phyloP scores from a whole-genome alignment of 2,888 invertebrate species.

The Platycheirus rosarum region DNA sequence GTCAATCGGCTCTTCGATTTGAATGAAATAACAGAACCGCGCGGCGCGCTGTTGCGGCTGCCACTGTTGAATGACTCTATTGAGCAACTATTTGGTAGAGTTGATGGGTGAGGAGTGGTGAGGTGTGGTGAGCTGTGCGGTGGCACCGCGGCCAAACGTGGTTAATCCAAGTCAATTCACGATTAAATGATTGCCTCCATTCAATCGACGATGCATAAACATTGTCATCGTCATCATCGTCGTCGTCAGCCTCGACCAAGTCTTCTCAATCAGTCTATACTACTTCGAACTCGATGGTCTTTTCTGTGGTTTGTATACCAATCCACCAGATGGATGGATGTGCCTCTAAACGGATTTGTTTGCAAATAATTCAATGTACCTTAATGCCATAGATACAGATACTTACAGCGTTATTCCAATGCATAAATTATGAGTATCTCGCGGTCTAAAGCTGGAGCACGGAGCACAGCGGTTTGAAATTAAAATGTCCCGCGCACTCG shows the following conservation, averaged over 20 bases:
- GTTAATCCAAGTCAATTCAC: constrained; percentile 60
- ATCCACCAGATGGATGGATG: constrained; percentile 30
- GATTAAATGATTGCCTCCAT: constrained; percentile 70
- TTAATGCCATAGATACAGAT: constrained; percentile 36
- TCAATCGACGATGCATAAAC: constrained; percentile 66
- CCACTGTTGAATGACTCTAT: constrained; percentile 73
- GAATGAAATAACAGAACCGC: constrained; percentile 27
- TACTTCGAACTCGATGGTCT: constrained; percentile 15
- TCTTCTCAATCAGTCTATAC: constrained; percentile 48
- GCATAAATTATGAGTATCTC: constrained; percentile 56
- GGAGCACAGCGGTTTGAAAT: constrained; percentile 1
- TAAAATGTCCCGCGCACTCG: constrained; percentile 1
- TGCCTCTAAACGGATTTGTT: constrained; percentile 57
- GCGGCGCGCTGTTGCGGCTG: constrained; percentile 31
- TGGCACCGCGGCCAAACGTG: neutral
- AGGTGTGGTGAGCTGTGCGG: neutral
- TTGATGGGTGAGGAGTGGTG: constrained; percentile 3
- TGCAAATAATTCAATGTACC: constrained; percentile 52
- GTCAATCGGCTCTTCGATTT: neutral
- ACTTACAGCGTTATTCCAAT: constrained; percentile 24
- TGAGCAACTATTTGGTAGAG: constrained; percentile 45
- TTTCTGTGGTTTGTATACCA: constrained; percentile 26
- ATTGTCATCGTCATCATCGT: constrained; percentile 58
- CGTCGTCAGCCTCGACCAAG: constrained; percentile 20
- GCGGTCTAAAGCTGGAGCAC: neutral